These are phyloP conservation scores for Coleophora flavipennella DNA, from an alignment of 2,888 invertebrate genomes.

Conservation along the genomic window DNA sequence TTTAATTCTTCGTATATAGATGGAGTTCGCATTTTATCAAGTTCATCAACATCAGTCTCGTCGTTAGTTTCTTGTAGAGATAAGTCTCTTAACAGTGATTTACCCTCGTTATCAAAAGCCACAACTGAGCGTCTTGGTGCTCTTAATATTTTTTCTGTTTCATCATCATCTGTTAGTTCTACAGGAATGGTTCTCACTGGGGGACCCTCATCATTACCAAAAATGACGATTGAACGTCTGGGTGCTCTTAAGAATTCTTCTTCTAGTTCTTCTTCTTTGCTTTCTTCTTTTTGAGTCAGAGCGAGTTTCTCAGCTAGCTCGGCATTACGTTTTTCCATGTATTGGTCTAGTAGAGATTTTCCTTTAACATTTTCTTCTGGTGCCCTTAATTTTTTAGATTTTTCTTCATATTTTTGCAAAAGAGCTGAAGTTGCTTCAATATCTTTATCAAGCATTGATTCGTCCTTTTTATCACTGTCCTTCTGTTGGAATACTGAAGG, in stretches of 20 bases:
- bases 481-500: constrained; percentile 1
- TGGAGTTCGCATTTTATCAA: too few species aligned
- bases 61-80: too few species aligned
- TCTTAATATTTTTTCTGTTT: constrained; percentile 4
- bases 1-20: too few species aligned
- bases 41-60: too few species aligned
- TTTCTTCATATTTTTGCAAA: constrained; percentile 16
- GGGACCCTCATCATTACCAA: too few species aligned
- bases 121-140: constrained; percentile 10
- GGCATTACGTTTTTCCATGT: neutral
- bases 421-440: constrained; percentile 21
- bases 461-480: constrained; percentile 15
- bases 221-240: neutral
- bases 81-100: too few species aligned
- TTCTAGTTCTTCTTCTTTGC: neutral
- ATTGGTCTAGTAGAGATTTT: neutral
- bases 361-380: neutral
- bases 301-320: neutral
- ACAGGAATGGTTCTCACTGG: too few species aligned
- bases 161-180: neutral
- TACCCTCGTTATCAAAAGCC: neutral
- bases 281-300: neutral
- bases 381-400: neutral
- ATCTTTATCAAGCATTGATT: constrained; percentile 20
- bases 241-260: neutral